Evolutionary conservation across 1,140 invertebrate genomes (phyloP), one percentile per base, ranked within the genome.

Genomic region (Euborellia annulipes): DNA sequence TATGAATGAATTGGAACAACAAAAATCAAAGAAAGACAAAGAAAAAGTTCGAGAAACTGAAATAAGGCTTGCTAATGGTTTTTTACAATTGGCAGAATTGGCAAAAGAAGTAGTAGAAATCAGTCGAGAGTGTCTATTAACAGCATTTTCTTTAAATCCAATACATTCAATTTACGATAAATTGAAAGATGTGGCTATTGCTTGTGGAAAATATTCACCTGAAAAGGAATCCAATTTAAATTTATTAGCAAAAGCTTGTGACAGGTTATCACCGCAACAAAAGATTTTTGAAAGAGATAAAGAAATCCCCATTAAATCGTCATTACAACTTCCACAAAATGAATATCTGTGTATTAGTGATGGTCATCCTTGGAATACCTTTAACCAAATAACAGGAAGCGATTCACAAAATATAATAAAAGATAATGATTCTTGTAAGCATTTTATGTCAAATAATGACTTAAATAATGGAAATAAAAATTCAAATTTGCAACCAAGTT

Each of bases 1-100:
- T 53, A 78, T 83, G 71, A 85, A 84, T 53, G 75, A 78, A 55
- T 55, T 84, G 52, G 79, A 84, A 55, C 71, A 67, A 47, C 71
- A 75, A 30, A 82, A 82, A 59, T 58, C 63, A 1, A 69, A 70
- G 17, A 58, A 58, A 3, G 65, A 75, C 45, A 63, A 65, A 34
- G 67, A 68, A 17, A 69, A 69, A 53, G 64, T 68, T 16, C 58
- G 61, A 17, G 67, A 70, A 50, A 68, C 65, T 2, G 70, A 70
- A 27, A 64, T 67, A 37, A 62, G 65, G 39, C 55, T 79, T 43
- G 69, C 74, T 41, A 55, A 58, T 40, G 71, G 71, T 41, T 77
- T 77, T 53, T 58, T 73, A 17, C 65, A 69, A 46, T 55, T 79
- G 36, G 70, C 71, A 2, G 69, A 73, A 46, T 62, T 74, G 20